Evolutionary conservation across 30 jellyfish, hydroid and myxozoan genomes (phyloP), one percentile per base, ranked within the genome.

Genomic region (Hydractinia symbiolongicarpus): DNA sequence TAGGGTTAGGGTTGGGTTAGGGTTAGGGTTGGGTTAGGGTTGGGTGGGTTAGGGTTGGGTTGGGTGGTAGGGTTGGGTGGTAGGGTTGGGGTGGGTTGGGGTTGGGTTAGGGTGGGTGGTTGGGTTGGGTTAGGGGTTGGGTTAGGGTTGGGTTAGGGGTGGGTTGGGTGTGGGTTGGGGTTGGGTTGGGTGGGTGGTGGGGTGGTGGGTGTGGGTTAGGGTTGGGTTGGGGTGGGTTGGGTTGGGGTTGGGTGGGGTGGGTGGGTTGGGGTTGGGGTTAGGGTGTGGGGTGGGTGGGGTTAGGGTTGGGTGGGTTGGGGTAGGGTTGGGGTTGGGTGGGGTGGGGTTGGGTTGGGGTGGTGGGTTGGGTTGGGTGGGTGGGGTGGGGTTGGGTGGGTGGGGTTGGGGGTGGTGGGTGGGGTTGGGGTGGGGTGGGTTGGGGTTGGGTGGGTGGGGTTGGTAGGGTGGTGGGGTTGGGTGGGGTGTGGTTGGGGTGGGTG

Each of bases 401-500:
- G n/a, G n/a, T n/a, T n/a, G n/a, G 77, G 13, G 57, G 16, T 19
- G 84, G 84, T 55, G 51, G 16, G 76, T 78, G 84, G 44, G 51
- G 16, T 19, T 78, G 84, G 51, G 9, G 54, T 78, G 84, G 84
- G 51, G 51, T 49, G 84, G 84, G 84, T 76, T 76, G 54, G 84
- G 84, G 84, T 76, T 76, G 54, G 84, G 84, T 78, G 51, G 51
- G 54, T 78, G 84, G 84, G 51, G 51, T 49, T 78, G 84, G 84
- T 76, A 49, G 54, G 84, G 84, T 78, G 51, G 51, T 49, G 84
- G 84, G 84, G 51, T 76, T 55, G 86, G 86, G 86, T 78, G 61
- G 86, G 86, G 86, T 78, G 5, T 55, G 86, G 86, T 84, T 78
- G 57, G 61, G 86, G 86, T 84, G 57, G 57, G 10, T 84, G 85